Percentiles rank a stretch among this genome's conserved stretches.
phyloP scores from a whole-genome alignment of 2,888 invertebrate species.

The Eretmocerus hayati region DNA sequence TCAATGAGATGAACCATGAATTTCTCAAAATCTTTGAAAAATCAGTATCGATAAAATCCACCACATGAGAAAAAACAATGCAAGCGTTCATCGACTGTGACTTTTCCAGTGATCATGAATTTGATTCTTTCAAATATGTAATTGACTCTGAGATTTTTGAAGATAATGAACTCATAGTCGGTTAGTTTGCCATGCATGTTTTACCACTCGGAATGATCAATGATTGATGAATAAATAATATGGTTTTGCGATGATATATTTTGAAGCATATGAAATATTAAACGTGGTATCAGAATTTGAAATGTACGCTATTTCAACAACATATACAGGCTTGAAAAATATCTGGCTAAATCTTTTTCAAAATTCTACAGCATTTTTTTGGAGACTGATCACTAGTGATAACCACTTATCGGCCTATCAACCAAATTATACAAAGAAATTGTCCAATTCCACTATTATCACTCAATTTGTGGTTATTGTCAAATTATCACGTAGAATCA shows the following conservation, averaged over 20 bases:
- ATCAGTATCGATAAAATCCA: no score
- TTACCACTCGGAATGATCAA: not conserved
- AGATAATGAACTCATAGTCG: slow-evolving; percentile 17
- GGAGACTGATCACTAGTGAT: no score
- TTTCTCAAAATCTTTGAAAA: no score
- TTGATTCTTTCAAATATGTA: not conserved
- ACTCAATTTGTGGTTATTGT: no score
- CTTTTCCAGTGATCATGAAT: slow-evolving; percentile 7
- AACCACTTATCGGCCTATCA: no score
- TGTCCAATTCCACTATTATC: no score
- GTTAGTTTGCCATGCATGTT: slow-evolving; percentile 21
- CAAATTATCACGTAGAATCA: no score
- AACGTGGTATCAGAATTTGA: slow-evolving; percentile 19
- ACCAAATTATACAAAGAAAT: no score
- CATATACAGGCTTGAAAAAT: slow-evolving; percentile 46
- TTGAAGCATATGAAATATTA: slow-evolving; percentile 1
- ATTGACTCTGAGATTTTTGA: no score
- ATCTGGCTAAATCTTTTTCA: no score
- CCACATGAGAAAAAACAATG: slow-evolving; percentile 1
- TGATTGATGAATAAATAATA: not conserved
- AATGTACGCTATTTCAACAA: slow-evolving; percentile 29
- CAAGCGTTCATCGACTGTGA: slow-evolving; percentile 17
- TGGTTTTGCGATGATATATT: not conserved
- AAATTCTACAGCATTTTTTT: no score
- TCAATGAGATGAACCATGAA: no score